phyloP scores from a whole-genome alignment of 2,888 invertebrate genomes.

The Alloscopus bannaensis region DNA sequence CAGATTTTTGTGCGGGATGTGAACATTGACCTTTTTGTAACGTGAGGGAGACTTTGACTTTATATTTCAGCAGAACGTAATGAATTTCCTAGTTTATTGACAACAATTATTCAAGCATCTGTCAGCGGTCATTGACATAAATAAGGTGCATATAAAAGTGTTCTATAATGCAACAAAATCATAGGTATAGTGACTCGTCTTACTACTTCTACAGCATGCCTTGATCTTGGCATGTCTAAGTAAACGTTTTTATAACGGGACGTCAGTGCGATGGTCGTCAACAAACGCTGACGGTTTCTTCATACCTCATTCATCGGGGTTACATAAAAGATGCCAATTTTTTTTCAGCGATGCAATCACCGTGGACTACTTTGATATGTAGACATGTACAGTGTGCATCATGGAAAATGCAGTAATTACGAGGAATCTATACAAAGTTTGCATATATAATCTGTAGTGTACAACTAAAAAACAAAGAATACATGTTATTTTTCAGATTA shows the following conservation, averaged over 20 bases:
- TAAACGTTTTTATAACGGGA: slow-evolving; percentile 56
- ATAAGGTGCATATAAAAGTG: slow-evolving; percentile 34
- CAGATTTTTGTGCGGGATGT: slow-evolving; percentile 36
- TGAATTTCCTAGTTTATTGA: slow-evolving; percentile 64
- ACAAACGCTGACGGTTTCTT: slow-evolving; percentile 46
- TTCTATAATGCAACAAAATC: neutral
- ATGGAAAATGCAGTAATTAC: slow-evolving; percentile 19
- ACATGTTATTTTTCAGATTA: neutral
- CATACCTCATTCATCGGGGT: slow-evolving; percentile 18
- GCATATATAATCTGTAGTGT: neutral
- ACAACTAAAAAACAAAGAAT: neutral
- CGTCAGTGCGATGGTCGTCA: slow-evolving; percentile 24
- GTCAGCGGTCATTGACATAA: slow-evolving; percentile 63
- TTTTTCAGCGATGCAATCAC: neutral
- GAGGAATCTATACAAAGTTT: neutral
- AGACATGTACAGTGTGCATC: no score
- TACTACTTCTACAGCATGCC: neutral
- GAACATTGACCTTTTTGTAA: slow-evolving; percentile 67
- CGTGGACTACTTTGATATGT: slow-evolving; percentile 14
- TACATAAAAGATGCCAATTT: slow-evolving; percentile 1
- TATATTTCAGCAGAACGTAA: slow-evolving; percentile 37
- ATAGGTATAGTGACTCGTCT: neutral
- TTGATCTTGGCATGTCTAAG: slow-evolving; percentile 17
- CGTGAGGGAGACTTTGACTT: no score
- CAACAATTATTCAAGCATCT: slow-evolving; percentile 33